Base-by-base conservation (phyloP, 2,888 invertebrate species). In the Thecophora atra region DNA sequence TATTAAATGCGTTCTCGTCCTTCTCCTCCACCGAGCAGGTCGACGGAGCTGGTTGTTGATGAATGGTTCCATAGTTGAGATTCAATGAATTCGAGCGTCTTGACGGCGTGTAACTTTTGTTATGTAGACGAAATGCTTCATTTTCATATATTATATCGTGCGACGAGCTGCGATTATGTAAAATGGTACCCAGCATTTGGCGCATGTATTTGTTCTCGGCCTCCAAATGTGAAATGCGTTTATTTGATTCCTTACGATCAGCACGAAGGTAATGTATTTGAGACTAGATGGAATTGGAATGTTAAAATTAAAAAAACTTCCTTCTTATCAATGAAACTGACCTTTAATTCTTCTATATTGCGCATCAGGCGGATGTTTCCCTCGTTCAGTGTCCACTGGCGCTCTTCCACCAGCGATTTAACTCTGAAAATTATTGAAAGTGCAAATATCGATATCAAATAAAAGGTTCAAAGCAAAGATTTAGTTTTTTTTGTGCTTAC, bases 161-260 rank as follows among this genome's bases (percentile, higher is more conserved):
- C 54, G 78, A 76, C 51, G 78, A 76, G 52, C 67, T 76, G 63
- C 78, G 78, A 37, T 81, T 80, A 69, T 83, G 85, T n/a, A 82
- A 80, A 17, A 85, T 76, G 1, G 82, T 81, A 44, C 84, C 83
- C 72, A 86, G 65, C 71, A 85, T 83, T 77, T 86, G 82, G 1
- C 85, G 84, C 77, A 87, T 80, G 73, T 84, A 85, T 73, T 91
- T 90, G 78, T 92, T 85, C 80, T 92, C 92, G 73, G 92, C 91
- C 81, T 92, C 92, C 68, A 92, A 85, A 82, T 91, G 91, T 42
- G 87, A 85, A 64, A 92, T 88, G 44, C 92, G 89, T 81, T 92
- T 92, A 85, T 90, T 90, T 83, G 90, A 89, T 76, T 91, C 89
- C 77, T 90, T 89, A 82, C 90, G 90, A 81, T 92, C 92, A 21